Evolutionary conservation across 2,888 invertebrate species (phyloP).

Genomic region (Ryuthela nishihirai): DNA sequence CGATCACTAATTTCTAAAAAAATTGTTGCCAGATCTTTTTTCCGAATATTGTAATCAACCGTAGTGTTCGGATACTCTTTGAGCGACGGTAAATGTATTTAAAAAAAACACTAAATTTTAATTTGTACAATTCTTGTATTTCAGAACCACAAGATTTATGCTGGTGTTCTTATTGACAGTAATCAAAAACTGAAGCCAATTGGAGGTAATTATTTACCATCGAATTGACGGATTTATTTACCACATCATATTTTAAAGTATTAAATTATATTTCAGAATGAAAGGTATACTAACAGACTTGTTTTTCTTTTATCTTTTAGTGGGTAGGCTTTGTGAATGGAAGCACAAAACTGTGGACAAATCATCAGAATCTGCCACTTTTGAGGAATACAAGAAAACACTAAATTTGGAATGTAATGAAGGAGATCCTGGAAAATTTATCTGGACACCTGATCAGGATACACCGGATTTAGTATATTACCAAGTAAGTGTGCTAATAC

Average conservation of each 20-base stretch:
- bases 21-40: too few species aligned
- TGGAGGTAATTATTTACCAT: conserved; percentile 57
- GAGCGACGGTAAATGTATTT: too few species aligned
- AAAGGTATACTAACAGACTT: background rate
- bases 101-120: too few species aligned
- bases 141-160: conserved; percentile 66
- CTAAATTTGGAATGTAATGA: conserved; percentile 67
- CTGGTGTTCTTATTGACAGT: conserved; percentile 71
- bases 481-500: conserved; percentile 63
- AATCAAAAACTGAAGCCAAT: conserved; percentile 76
- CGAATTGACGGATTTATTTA: background rate
- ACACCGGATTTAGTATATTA: conserved; percentile 83
- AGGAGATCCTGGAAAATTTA: conserved; percentile 55
- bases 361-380: conserved; percentile 63
- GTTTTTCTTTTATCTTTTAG: conserved; percentile 4
- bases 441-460: conserved; percentile 67
- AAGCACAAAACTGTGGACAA: conserved; percentile 72
- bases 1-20: too few species aligned
- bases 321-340: conserved; percentile 60
- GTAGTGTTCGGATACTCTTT: too few species aligned
- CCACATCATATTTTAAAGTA: background rate
- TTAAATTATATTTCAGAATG: background rate
- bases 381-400: conserved; percentile 72
- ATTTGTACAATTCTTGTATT: too few species aligned
- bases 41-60: too few species aligned